phyloP scores from a whole-genome alignment of 2,888 invertebrate genomes.

The Dryomyza anilis region DNA sequence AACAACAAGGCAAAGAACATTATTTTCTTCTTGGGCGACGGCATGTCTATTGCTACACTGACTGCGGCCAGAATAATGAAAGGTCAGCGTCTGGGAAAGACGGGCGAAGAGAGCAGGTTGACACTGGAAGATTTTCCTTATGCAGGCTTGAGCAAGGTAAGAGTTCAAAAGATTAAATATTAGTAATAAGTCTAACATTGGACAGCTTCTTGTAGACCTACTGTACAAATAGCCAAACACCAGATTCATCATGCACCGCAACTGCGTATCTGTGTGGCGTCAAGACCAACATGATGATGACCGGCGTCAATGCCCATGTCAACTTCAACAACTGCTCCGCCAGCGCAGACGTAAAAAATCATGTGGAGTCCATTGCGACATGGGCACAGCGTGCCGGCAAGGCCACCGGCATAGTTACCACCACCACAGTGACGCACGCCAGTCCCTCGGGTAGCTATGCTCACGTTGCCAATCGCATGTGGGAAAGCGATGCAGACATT shows the following conservation, averaged over 20 bases:
- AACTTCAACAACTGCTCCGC: slow-evolving; percentile 67
- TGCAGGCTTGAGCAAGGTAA: slow-evolving; percentile 69
- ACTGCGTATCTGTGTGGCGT: slow-evolving; percentile 65
- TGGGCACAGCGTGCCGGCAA: slow-evolving; percentile 71
- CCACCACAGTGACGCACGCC: slow-evolving; percentile 79
- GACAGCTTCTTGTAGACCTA: slow-evolving; percentile 61
- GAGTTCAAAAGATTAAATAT: too few species aligned
- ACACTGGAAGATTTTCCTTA: slow-evolving; percentile 70
- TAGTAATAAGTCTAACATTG: too few species aligned
- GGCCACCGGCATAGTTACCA: slow-evolving; percentile 73
- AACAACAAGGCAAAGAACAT: slow-evolving; percentile 49
- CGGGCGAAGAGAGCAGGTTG: slow-evolving; percentile 69
- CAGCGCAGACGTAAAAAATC: slow-evolving; percentile 66
- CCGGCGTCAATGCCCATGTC: slow-evolving; percentile 75
- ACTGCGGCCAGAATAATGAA: slow-evolving; percentile 70
- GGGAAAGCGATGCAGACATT: slow-evolving; percentile 72
- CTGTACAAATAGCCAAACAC: slow-evolving; percentile 70
- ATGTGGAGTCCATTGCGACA: slow-evolving; percentile 69
- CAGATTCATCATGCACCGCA: slow-evolving; percentile 73
- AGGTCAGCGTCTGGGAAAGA: slow-evolving; percentile 65
- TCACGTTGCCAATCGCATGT: slow-evolving; percentile 70
- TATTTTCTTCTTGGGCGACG: slow-evolving; percentile 64
- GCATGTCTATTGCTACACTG: slow-evolving; percentile 73
- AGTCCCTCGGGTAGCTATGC: slow-evolving; percentile 73
- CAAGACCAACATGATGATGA: slow-evolving; percentile 70